Evolutionary conservation across 1,140 invertebrate genomes (phyloP).

Genomic region (Tetramorium alpestre): DNA sequence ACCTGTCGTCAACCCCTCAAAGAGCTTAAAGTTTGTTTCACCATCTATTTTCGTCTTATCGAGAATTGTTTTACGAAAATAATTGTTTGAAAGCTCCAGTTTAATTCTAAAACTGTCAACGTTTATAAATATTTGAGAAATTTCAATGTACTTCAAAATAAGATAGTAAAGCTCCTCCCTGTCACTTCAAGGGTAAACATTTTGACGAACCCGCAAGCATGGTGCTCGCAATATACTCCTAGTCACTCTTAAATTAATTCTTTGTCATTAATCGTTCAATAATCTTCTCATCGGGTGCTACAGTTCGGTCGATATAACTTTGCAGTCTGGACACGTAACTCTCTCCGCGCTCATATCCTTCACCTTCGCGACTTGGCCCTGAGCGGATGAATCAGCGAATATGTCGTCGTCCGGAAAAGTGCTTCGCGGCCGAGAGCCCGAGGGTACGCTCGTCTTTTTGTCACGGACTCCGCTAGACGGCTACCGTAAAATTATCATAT

Average conservation of each 20-base stretch:
- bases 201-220: not conserved
- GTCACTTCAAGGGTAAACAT: not conserved
- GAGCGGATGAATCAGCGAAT: constrained; percentile 71
- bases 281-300: not conserved
- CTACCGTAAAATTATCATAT: constrained; percentile 72
- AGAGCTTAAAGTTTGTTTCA: not conserved
- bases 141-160: not conserved
- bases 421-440: constrained; percentile 61
- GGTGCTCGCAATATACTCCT: not conserved
- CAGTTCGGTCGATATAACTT: constrained; percentile 27
- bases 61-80: not conserved
- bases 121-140: not conserved
- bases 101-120: too few relatives aligned
- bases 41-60: not conserved
- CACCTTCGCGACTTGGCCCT: constrained; percentile 40
- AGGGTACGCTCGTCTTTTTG: constrained; percentile 69
- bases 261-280: not conserved
- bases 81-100: not conserved
- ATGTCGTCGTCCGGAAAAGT: constrained; percentile 69
- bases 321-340: constrained; percentile 62
- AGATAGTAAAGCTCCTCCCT: not conserved
- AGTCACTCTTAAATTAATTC: not conserved
- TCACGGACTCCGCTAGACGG: constrained; percentile 57
- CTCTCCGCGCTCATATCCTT: constrained; percentile 60
- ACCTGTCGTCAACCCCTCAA: not conserved